Percentiles rank a stretch among this genome's conserved stretches.
Evolutionary conservation across 2,797 vertebrate genomes (phyloP).

Genomic region (Chromis chromis): DNA sequence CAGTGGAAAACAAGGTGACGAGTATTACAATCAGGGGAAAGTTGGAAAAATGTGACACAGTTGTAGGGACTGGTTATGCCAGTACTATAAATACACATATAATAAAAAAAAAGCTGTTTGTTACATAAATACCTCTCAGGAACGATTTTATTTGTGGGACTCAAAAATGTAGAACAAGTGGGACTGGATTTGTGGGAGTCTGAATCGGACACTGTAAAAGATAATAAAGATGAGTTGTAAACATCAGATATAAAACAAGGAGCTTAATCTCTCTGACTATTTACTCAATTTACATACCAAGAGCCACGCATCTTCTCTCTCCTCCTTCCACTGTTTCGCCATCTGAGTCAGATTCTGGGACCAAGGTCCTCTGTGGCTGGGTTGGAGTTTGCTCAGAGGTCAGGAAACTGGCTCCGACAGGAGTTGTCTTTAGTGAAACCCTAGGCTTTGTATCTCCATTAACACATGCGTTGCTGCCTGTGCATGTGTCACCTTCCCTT

Average conservation of each 20-base stretch:
- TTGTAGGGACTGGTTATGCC: not conserved
- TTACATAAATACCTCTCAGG: conserved; percentile 81
- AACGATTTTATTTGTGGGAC: conserved; percentile 77
- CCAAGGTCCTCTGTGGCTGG: conserved; percentile 78
- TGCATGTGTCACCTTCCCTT: conserved; percentile 30
- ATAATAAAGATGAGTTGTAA: conserved; percentile 23
- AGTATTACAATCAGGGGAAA: conserved; percentile 13
- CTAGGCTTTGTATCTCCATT: conserved; percentile 18
- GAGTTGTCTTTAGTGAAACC: conserved; percentile 40
- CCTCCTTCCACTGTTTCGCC: conserved; percentile 53
- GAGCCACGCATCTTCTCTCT: conserved; percentile 40
- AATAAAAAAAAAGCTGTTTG: not conserved
- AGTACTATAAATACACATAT: not conserved
- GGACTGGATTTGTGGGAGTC: conserved; percentile 70
- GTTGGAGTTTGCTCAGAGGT: conserved; percentile 73
- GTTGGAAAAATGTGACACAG: not conserved
- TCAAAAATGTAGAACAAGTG: conserved; percentile 78
- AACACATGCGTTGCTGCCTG: conserved; percentile 41
- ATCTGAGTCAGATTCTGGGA: conserved; percentile 89
- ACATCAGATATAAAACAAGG: not conserved
- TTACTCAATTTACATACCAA: conserved; percentile 58
- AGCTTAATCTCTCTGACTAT: not conserved
- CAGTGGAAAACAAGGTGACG: conserved; percentile 28
- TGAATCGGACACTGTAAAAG: conserved; percentile 66
- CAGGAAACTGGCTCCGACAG: conserved; percentile 47